These are phyloP conservation scores for Nasonia oneida DNA, from an alignment of 2,888 invertebrate species.

Conservation along the genomic window DNA sequence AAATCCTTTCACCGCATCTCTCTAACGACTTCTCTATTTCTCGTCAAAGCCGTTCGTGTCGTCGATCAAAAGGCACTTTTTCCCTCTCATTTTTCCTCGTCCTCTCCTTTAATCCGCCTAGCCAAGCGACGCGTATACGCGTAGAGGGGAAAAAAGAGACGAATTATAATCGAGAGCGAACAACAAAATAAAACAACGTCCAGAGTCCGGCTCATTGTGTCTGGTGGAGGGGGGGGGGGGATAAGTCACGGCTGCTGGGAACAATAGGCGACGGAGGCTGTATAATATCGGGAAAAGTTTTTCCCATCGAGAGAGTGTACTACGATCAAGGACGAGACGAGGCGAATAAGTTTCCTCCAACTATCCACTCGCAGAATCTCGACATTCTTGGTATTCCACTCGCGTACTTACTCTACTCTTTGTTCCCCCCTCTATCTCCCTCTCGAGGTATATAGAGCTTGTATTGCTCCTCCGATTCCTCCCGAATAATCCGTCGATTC, in stretches of 20 bases:
- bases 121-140: not conserved
- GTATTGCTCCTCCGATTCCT: not conserved
- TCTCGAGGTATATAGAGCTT: not conserved
- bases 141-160: not conserved
- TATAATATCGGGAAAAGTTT: slow-evolving; percentile 45
- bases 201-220: not conserved
- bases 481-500: slow-evolving; percentile 9
- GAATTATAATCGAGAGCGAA: not conserved
- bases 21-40: not conserved
- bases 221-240: not conserved
- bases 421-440: not conserved
- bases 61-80: not conserved
- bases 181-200: not conserved
- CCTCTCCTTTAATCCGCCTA: not conserved
- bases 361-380: slow-evolving; percentile 22
- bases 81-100: not conserved
- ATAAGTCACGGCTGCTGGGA: not conserved
- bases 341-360: slow-evolving; percentile 19
- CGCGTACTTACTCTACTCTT: slow-evolving; percentile 11
- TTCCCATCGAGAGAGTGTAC: slow-evolving; percentile 28
- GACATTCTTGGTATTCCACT: not conserved
- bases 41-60: not conserved
- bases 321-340: slow-evolving; percentile 39
- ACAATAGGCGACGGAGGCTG: not conserved
- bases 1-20: not conserved